These are phyloP conservation scores for Pseudomyrmex concolor DNA, from an alignment of 1,140 invertebrate genomes.

Conservation along the genomic window DNA sequence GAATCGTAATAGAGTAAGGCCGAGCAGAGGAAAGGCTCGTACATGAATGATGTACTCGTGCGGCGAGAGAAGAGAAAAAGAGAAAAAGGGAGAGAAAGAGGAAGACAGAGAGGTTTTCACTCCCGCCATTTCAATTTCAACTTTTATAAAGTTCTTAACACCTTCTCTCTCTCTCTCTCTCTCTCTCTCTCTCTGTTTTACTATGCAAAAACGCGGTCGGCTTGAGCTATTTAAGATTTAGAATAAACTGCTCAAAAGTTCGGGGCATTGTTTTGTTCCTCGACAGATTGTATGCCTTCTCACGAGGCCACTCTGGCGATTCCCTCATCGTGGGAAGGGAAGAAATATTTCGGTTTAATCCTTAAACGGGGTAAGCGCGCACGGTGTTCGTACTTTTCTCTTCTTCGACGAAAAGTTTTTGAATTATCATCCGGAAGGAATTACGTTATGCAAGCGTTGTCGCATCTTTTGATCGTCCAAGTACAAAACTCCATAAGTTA, in stretches of 20 bases:
- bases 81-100: not conserved
- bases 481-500: not conserved
- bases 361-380: not conserved
- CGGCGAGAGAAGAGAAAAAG: not conserved
- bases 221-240: conserved; percentile 39
- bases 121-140: conserved; percentile 44
- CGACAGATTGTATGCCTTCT: not conserved
- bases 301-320: conserved; percentile 1
- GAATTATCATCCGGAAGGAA: conserved; percentile 24
- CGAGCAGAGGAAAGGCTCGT: not conserved
- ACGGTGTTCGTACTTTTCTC: not conserved
- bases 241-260: conserved; percentile 50
- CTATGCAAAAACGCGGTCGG: too few relatives aligned
- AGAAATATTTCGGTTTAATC: conserved; percentile 31
- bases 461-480: conserved; percentile 5
- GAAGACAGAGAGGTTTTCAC: not conserved
- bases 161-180: not conserved
- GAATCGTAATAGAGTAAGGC: conserved; percentile 13
- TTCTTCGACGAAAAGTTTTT: conserved; percentile 6
- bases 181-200: not conserved
- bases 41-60: not conserved
- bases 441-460: not conserved
- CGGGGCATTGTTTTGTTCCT: conserved; percentile 5
- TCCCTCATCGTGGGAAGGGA: too few relatives aligned
- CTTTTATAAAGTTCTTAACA: conserved; percentile 47